Conservation (phyloP, 2,113 vertebrate genomes). For the Poeciliopsis prolifica region DNA sequence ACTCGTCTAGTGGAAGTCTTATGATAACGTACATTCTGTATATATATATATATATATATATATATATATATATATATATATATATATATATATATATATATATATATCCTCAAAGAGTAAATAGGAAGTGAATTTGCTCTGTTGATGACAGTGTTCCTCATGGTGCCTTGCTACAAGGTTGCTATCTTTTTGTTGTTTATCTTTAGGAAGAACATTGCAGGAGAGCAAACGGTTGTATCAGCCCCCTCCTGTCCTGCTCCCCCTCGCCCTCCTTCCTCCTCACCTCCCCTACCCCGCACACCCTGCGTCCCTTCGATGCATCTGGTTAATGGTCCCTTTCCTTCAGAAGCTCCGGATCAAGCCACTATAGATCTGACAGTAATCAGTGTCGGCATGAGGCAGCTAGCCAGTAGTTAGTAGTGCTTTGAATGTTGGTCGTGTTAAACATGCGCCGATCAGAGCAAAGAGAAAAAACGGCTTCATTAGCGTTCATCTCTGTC, state of each 20-base stretch:
- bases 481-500: constrained; percentile 28
- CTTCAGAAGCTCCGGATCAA: constrained; percentile 10
- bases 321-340: constrained; percentile 27
- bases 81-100: no score
- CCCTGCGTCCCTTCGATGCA: constrained; percentile 32
- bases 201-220: constrained; percentile 9
- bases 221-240: neutral
- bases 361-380: constrained; percentile 33
- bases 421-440: constrained; percentile 26
- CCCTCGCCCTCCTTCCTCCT: constrained; percentile 14
- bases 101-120: neutral
- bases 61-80: no score
- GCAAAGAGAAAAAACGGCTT: neutral
- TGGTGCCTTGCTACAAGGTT: constrained; percentile 7
- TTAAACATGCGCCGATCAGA: constrained; percentile 20
- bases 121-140: neutral
- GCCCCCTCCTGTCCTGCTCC: constrained; percentile 1
- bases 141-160: neutral
- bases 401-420: neutral
- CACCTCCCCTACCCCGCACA: neutral
- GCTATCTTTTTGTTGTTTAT: constrained; percentile 7
- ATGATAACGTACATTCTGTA: neutral
- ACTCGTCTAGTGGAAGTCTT: no score
- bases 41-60: no score
- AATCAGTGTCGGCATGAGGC: constrained; percentile 3